Evolutionary conservation across 1,140 invertebrate species (phyloP), one percentile per base, ranked within the genome.

Genomic region (Macrostomum lignano): DNA sequence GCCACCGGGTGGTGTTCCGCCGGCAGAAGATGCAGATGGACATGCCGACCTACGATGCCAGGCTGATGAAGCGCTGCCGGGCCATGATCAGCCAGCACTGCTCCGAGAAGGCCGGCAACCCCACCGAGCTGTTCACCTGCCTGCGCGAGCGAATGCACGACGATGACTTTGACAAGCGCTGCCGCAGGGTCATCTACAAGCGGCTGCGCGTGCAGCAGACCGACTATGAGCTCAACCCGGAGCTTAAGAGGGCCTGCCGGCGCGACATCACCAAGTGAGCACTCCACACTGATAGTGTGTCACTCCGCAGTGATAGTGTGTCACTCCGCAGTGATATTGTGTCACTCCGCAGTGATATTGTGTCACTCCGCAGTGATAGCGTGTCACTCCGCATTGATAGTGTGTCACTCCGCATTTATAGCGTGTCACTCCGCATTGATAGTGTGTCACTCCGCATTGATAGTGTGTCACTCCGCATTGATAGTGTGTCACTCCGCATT

Each of bases 161-260:
- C 41, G 53, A 62, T 13, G 66, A 63, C 15, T 91, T 84, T 58
- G 73, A 82, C 49, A 65, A 69, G 33, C 70, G 70, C 33, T 96
- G 88, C 51, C 70, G 74, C 45, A 59, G 68, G 31, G 65, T 91
- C 9, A 71, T 96, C 2, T 61, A 77, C 6, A 71, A 72, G 51
- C 64, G 86, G 21, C 10, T 31, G 28, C 9, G 34, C 7, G 21
- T 22, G 9, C 17, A 35, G 13, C 22, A 25, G 3, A 9, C 69
- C 26, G 82, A 96, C 58, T 77, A 76, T 45, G 66, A 82, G 41
- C 70, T 94, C 29, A 91, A 94, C 62, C 74, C 75, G 10, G 63
- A 67, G 5, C 60, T 94, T 19, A 71, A 75, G 48, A 68, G 67
- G 38, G 65, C 68, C 3, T 88, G 79, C 46, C 60, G 63, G 21